These are phyloP conservation scores for Brachionus rotundiformis DNA, from an alignment of 1,140 invertebrate species.

Conservation along the genomic window DNA sequence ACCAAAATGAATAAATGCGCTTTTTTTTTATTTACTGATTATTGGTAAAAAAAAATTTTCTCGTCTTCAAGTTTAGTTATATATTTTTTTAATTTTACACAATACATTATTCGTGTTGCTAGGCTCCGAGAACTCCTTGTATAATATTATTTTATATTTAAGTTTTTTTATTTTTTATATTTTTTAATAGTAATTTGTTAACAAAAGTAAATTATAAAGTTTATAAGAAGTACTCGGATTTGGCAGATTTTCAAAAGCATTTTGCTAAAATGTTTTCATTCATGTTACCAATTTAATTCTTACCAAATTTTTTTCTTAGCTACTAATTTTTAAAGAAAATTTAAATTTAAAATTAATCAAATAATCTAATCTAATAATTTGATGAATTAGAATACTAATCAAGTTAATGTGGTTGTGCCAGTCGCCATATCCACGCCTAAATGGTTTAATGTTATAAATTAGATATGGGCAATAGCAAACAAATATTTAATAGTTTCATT, in stretches of 20 bases:
- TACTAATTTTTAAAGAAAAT: no score
- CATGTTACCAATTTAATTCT: no score
- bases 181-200: neutral
- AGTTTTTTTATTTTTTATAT: neutral
- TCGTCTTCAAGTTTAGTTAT: constrained; percentile 7
- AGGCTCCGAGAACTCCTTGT: constrained; percentile 23
- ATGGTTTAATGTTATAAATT: no score
- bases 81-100: constrained; percentile 32
- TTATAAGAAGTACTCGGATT: neutral
- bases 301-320: no score
- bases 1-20: constrained; percentile 34
- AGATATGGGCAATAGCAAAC: no score
- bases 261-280: no score
- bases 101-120: constrained; percentile 43
- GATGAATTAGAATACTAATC: no score
- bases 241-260: neutral
- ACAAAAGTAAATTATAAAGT: neutral
- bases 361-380: no score
- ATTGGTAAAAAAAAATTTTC: neutral
- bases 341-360: no score
- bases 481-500: no score
- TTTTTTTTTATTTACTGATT: constrained; percentile 38
- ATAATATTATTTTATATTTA: constrained; percentile 45
- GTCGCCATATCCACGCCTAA: no score
- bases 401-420: no score